Evolutionary conservation across 2,888 invertebrate genomes (phyloP), one percentile per base, ranked within the genome.

Genomic region (Noctua janthina): DNA sequence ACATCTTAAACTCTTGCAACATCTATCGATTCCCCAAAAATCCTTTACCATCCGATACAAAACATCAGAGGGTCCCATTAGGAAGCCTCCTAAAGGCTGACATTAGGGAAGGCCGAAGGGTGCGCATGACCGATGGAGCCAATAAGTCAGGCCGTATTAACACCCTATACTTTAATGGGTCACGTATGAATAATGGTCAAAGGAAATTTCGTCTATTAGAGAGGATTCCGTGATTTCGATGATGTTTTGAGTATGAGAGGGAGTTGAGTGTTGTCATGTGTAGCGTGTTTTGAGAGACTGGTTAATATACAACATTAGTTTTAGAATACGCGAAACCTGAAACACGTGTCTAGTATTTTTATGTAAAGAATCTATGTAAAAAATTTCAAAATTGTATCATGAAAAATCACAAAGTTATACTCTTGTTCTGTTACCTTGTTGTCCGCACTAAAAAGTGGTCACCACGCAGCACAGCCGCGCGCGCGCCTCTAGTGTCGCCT

Each of bases 121-220:
- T 92, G 92, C 92, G 43, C 81, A 91, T 94, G 96, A 96, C 91
- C 91, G 93, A 96, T 96, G 93, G 90, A 79, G 56, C 92, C 95
- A 94, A 96, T 96, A 96, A 96, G 95, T 96, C 96, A 96, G 86
- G 84, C 71, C 83, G 96, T 94, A 96, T 96, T 96, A 96, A 94
- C 96, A 93, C 96, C 94, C 93, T 91, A 92, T 94, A 90, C 90
- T 87, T 90, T 93, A 95, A 95, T 93, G 95, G 95, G 94, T 93
- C 94, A 93, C 93, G 92, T 92, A 93, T 96, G 96, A 96, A 91
- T 96, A 94, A 96, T 96, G 92, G 88, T 87, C 87, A 88, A 88
- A 92, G 96, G 96, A 96, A 96, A 96, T 95, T 93, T 92, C 87
- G 87, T 90, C 92, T 84, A 88, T 86, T 83, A 82, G 13, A 70